These are phyloP conservation scores for Empidonax traillii DNA, from an alignment of 2,113 vertebrate genomes.

Conservation along the genomic window DNA sequence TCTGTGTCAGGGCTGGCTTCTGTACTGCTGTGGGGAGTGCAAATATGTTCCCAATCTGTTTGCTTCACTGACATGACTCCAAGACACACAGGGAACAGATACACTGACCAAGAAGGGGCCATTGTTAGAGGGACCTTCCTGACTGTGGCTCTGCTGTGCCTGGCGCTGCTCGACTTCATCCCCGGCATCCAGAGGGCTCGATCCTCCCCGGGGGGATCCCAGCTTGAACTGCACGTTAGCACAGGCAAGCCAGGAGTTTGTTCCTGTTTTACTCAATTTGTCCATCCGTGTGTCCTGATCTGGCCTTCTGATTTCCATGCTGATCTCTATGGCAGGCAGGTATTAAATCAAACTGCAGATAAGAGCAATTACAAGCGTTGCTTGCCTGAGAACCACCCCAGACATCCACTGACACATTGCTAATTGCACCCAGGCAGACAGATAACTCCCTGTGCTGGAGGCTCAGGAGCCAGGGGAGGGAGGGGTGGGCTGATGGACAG, in stretches of 20 bases:
- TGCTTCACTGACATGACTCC: constrained; percentile 9
- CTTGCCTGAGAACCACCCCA: background rate
- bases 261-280: background rate
- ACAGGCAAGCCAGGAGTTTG: background rate
- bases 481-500: background rate
- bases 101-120: constrained; percentile 49
- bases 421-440: background rate
- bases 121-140: constrained; percentile 38
- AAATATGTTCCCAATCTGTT: constrained; percentile 61
- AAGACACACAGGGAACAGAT: constrained; percentile 28
- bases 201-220: accelerated
- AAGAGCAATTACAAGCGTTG: background rate
- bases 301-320: background rate
- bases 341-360: background rate
- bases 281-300: background rate
- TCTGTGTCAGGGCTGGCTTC: constrained; percentile 33
- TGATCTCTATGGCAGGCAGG: background rate
- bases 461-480: background rate
- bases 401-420: background rate
- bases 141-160: background rate
- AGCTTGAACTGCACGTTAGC: background rate
- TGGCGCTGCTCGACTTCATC: background rate
- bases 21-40: constrained; percentile 37
- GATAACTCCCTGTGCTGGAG: background rate
- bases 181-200: background rate